Conservation (phyloP, 2,113 vertebrate genomes). For the Labeo catla region DNA sequence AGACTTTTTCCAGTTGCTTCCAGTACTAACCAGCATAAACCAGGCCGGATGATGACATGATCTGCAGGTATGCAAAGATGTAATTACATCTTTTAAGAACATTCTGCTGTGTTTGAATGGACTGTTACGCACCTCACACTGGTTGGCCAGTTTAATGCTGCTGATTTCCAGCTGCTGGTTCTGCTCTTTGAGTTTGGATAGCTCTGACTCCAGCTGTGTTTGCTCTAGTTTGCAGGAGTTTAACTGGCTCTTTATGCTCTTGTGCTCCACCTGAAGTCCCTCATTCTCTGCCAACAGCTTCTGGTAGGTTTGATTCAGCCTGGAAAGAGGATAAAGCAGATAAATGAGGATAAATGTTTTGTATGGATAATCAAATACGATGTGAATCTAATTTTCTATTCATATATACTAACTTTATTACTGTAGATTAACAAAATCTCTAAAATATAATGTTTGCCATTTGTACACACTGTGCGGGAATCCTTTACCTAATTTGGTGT, state of each 20-base stretch:
- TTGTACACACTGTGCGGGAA: background rate
- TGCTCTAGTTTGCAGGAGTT: slow-evolving; percentile 93
- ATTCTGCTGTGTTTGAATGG: background rate
- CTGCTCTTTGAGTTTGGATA: slow-evolving; percentile 92
- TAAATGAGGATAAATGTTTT: too few species aligned
- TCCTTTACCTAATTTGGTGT: too few species aligned
- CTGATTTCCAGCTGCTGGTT: slow-evolving; percentile 97
- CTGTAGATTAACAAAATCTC: background rate
- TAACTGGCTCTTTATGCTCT: slow-evolving; percentile 89
- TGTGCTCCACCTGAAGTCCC: slow-evolving; percentile 92
- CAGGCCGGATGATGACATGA: background rate
- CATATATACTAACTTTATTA: background rate
- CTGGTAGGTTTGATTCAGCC: slow-evolving; percentile 84
- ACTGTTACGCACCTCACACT: slow-evolving; percentile 85
- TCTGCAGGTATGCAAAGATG: background rate
- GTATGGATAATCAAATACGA: background rate
- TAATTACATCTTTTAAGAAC: background rate
- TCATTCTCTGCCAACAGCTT: slow-evolving; percentile 94
- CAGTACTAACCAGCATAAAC: background rate
- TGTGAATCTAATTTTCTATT: background rate
- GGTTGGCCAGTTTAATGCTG: slow-evolving; percentile 94
- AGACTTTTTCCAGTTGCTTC: background rate
- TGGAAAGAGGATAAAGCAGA: slow-evolving; percentile 56
- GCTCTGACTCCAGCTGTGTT: slow-evolving; percentile 93
- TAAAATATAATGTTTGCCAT: background rate